These are phyloP conservation scores for Glaucomys volans DNA, from an alignment of 2,113 vertebrate genomes.

Conservation along the genomic window DNA sequence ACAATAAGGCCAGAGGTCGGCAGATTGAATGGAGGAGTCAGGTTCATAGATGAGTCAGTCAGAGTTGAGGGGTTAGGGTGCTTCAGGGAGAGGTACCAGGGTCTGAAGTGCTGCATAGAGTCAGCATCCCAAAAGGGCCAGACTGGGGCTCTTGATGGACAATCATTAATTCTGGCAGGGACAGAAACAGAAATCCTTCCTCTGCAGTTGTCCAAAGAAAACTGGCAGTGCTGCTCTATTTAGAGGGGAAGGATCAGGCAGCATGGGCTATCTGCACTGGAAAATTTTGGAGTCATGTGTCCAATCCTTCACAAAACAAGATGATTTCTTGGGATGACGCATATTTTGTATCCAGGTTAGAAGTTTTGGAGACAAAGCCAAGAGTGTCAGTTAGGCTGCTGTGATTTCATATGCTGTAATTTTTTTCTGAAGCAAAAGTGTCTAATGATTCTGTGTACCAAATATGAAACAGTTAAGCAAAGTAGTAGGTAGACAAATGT, in stretches of 20 bases:
- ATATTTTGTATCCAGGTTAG: not conserved
- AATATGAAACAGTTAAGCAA: not conserved
- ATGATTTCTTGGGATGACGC: not conserved
- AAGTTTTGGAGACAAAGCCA: not conserved
- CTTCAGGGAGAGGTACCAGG: not conserved
- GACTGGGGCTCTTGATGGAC: not conserved
- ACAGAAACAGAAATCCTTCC: not conserved
- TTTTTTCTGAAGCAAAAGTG: not conserved
- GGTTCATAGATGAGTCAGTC: not conserved
- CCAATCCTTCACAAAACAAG: not conserved
- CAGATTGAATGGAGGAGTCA: not conserved
- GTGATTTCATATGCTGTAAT: not conserved
- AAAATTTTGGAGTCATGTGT: not conserved
- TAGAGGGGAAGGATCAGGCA: not conserved
- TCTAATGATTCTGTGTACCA: not conserved
- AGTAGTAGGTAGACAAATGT: not conserved
- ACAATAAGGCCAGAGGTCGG: not conserved
- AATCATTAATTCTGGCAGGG: not conserved
- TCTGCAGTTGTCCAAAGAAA: not conserved
- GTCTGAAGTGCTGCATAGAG: fast-evolving
- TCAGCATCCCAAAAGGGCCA: not conserved
- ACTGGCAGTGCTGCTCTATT: not conserved
- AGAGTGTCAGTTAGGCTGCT: not conserved
- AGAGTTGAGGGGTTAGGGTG: not conserved
- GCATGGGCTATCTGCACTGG: fast-evolving